A percentile compares a stretch with the other conserved stretches of the same genome.
Conservation (phyloP, 2,888 invertebrate species). For the Operophtera brumata region DNA sequence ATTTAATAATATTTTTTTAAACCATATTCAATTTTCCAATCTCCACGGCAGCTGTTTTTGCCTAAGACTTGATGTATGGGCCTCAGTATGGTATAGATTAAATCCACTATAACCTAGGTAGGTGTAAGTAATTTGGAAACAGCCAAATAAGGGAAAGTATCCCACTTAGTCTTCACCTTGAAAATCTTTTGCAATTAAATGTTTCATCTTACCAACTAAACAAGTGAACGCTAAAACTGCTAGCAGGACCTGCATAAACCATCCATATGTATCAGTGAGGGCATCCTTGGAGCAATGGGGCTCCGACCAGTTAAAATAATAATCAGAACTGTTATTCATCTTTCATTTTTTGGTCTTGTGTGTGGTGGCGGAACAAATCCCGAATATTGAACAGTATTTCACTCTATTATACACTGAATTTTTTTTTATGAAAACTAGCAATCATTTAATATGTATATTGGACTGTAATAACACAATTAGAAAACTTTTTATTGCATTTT, state of each 20-base stretch:
- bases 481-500: neutral
- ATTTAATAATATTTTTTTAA: too few relatives aligned
- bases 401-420: constrained; percentile 1
- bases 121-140: neutral
- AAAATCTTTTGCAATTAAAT: constrained; percentile 18
- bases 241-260: constrained; percentile 86
- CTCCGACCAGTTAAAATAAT: constrained; percentile 69
- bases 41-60: too few relatives aligned
- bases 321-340: constrained; percentile 74
- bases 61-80: too few relatives aligned
- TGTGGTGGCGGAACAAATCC: neutral
- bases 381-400: constrained; percentile 4
- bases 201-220: constrained; percentile 81
- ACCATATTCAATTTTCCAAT: too few relatives aligned
- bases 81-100: too few relatives aligned
- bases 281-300: constrained; percentile 86
- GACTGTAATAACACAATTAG: neutral
- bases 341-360: constrained; percentile 55
- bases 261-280: constrained; percentile 86
- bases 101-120: neutral
- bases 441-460: neutral
- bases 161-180: constrained; percentile 13
- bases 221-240: constrained; percentile 87
- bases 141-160: constrained; percentile 7
- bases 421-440: neutral